Evolutionary conservation across 1,140 invertebrate species (phyloP).

Genomic region (Elysia chlorotica): DNA sequence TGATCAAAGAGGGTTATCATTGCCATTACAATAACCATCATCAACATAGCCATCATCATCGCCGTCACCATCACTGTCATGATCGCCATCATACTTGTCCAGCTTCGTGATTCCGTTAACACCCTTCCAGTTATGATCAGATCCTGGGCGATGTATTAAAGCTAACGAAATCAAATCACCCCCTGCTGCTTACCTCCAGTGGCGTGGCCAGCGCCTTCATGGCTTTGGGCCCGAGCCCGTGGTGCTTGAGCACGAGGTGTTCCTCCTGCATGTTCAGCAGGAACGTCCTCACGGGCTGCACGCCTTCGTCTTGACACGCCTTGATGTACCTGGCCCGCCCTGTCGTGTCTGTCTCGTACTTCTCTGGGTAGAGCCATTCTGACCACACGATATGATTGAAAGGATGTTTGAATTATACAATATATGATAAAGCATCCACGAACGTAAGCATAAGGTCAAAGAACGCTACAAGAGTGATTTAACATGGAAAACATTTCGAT

Average conservation of each 20-base stretch:
- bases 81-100: not conserved
- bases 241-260: constrained; percentile 47
- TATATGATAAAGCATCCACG: too few species aligned
- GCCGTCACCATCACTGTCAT: not conserved
- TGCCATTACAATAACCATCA: too few species aligned
- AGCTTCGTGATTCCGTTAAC: too few species aligned
- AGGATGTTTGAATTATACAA: too few species aligned
- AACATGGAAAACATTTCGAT: too few species aligned
- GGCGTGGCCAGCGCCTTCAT: constrained; percentile 47
- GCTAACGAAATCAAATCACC: too few species aligned
- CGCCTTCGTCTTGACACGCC: constrained; percentile 45
- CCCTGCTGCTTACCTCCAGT: constrained; percentile 50
- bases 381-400: too few species aligned
- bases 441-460: too few species aligned
- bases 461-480: too few species aligned
- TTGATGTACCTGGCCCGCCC: constrained; percentile 27
- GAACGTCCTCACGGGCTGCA: constrained; percentile 45
- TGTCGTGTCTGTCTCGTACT: constrained; percentile 30
- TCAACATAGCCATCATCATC: constrained; percentile 10
- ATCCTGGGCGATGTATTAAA: too few species aligned
- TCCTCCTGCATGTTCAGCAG: constrained; percentile 51
- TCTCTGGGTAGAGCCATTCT: constrained; percentile 33
- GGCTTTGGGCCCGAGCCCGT: constrained; percentile 49
- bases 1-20: too few species aligned
- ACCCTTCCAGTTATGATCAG: too few species aligned